Conservation (phyloP, 2,113 vertebrate species). For the Anser brachyrhynchus region DNA sequence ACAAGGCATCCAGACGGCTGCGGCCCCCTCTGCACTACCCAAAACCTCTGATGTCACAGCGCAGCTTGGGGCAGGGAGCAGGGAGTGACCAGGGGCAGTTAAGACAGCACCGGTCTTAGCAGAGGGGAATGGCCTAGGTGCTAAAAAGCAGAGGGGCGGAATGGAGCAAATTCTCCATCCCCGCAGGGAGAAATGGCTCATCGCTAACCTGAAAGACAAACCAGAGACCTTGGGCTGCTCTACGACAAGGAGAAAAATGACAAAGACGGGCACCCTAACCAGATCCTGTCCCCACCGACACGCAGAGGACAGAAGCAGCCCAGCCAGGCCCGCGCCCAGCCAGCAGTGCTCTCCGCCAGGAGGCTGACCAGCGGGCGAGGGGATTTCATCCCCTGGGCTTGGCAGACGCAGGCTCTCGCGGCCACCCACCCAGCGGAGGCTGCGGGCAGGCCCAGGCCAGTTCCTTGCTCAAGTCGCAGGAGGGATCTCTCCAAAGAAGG, state of each 20-base stretch:
- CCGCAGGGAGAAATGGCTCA: neutral
- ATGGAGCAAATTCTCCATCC: neutral
- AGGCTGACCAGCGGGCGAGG: neutral
- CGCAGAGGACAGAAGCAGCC: neutral
- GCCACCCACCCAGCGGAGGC: neutral
- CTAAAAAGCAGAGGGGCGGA: neutral
- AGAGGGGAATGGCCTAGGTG: neutral
- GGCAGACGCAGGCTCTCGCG: neutral
- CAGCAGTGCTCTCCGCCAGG: neutral
- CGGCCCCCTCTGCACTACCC: neutral
- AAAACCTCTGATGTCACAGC: neutral
- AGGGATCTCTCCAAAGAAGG: neutral
- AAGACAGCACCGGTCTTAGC: neutral
- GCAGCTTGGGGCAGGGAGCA: neutral
- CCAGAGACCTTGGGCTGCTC: neutral
- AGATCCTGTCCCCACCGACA: neutral
- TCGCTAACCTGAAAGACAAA: neutral
- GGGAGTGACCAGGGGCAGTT: neutral
- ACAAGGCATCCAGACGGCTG: slow-evolving; percentile 16
- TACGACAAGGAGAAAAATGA: neutral
- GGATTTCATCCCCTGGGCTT: neutral
- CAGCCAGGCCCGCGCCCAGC: neutral
- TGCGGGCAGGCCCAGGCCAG: neutral
- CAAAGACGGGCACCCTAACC: neutral
- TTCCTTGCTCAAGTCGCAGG: neutral